Base-by-base conservation (phyloP, 1,140 invertebrate genomes). In the Neodiprion lecontei region DNA sequence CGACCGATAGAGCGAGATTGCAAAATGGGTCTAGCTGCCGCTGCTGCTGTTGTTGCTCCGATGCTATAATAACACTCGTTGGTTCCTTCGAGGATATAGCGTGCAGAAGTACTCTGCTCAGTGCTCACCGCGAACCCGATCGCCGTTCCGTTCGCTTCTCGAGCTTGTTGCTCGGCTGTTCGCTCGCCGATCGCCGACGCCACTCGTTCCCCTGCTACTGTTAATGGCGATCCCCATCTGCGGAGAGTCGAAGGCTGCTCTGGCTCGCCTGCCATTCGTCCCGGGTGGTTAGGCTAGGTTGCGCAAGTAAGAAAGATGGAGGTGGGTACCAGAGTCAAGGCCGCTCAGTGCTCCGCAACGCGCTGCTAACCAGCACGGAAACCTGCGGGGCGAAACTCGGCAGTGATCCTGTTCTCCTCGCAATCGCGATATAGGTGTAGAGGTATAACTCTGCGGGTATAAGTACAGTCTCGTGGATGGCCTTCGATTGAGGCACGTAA, bases 331-430 rank as follows among this genome's bases (percentile, higher is more conserved):
- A 91, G 90, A 92, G 91, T 92, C 91, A 92, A 92, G 91, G 91
- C 90, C 91, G 90, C 91, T 90, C 91, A 91, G 88, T 91, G 91
- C 91, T 91, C 91, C 90, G 90, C 86, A 89, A 88, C 88, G 85
- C 81, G 82, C 82, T 84, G 83, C 83, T 83, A 86, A 84, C 82
- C 83, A 84, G 82, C 83, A 81, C 81, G 86, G 83, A 87, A 87
- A 87, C 82, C 83, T 82, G 79, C 80, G 78, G 10, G 28, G 28
- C 28, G 28, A 23, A 5, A 40, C 28, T 40, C 28, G 28, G 28
- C 28, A 40, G 28, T 40, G 2, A 40, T 40, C 28, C 28, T 40
- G 28, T 5, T 40, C 28, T 40, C 28, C 28, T 40, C 28, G 28
- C 5, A 40, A 40, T 40, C 28, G 2, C 28, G 5, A 40, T 40